phyloP scores from a whole-genome alignment of 2,113 vertebrate genomes.

The Spermophilus dauricus region DNA sequence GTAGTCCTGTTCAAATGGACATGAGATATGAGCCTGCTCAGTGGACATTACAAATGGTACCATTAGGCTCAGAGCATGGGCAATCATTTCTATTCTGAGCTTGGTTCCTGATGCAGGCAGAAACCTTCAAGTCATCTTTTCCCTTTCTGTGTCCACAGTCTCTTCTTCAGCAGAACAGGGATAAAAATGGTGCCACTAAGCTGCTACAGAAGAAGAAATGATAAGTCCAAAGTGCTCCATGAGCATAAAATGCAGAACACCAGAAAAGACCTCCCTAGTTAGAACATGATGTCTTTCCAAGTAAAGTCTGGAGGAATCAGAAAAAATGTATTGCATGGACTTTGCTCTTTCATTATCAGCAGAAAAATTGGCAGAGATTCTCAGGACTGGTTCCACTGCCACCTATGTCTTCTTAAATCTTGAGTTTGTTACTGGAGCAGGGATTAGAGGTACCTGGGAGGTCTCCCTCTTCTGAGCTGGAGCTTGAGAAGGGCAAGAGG shows the following conservation, averaged over 20 bases:
- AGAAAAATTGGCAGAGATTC: slow-evolving; percentile 24
- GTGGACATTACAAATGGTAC: not conserved
- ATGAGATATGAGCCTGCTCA: slow-evolving; percentile 8
- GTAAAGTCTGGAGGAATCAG: slow-evolving; percentile 42
- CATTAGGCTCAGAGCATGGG: not conserved
- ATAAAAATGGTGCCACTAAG: not conserved
- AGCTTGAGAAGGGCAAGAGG: not conserved
- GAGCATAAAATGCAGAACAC: not conserved
- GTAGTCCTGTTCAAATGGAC: not conserved
- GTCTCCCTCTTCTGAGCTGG: not conserved
- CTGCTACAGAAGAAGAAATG: not conserved
- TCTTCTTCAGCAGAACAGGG: slow-evolving; percentile 31
- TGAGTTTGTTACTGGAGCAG: not conserved
- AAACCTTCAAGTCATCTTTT: not conserved
- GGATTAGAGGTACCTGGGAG: not conserved
- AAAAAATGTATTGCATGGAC: not conserved
- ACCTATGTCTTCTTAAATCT: not conserved
- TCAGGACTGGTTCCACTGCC: not conserved
- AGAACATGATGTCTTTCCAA: slow-evolving; percentile 13
- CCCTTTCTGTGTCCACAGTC: not conserved
- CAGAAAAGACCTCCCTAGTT: not conserved
- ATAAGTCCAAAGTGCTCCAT: not conserved
- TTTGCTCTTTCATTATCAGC: slow-evolving; percentile 3
- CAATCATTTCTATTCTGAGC: not conserved
- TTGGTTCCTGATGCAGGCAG: slow-evolving; percentile 24